These are phyloP conservation scores for Python bivittatus DNA, from an alignment of 2,113 vertebrate species.

Conservation along the genomic window DNA sequence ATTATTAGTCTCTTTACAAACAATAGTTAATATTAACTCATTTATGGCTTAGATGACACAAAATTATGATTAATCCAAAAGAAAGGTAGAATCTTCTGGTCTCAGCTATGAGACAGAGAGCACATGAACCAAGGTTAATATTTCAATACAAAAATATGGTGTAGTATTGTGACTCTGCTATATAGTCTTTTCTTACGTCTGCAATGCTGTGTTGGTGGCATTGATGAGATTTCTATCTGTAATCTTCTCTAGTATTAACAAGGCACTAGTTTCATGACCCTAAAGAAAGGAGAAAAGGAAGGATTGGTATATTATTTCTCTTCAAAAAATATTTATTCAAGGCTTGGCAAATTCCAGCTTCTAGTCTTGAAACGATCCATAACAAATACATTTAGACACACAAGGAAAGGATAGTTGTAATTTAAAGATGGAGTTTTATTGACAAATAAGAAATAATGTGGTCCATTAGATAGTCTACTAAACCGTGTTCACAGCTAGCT, in stretches of 20 bases:
- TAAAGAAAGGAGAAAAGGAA: conserved; percentile 66
- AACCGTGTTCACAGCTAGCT: neutral
- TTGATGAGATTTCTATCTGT: conserved; percentile 98
- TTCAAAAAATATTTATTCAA: neutral
- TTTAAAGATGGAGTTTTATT: neutral
- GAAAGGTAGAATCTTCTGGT: neutral
- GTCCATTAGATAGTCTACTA: neutral
- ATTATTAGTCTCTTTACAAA: neutral
- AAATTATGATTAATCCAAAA: neutral
- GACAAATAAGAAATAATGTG: neutral
- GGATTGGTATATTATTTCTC: neutral
- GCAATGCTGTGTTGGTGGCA: conserved; percentile 95
- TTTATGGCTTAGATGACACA: neutral
- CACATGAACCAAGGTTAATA: neutral
- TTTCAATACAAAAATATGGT: neutral
- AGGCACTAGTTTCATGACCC: conserved; percentile 99
- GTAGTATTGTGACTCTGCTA: neutral
- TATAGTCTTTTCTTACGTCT: conserved; percentile 84
- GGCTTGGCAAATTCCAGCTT: neutral
- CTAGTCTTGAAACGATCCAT: neutral
- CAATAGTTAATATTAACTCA: neutral
- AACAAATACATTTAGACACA: neutral
- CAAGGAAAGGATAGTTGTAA: neutral
- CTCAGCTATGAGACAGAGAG: neutral
- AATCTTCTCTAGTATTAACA: conserved; percentile 99